Percentiles rank a stretch among this genome's conserved stretches.
Evolutionary conservation across 2,113 vertebrate genomes (phyloP).

Genomic region (Narcine bancroftii): DNA sequence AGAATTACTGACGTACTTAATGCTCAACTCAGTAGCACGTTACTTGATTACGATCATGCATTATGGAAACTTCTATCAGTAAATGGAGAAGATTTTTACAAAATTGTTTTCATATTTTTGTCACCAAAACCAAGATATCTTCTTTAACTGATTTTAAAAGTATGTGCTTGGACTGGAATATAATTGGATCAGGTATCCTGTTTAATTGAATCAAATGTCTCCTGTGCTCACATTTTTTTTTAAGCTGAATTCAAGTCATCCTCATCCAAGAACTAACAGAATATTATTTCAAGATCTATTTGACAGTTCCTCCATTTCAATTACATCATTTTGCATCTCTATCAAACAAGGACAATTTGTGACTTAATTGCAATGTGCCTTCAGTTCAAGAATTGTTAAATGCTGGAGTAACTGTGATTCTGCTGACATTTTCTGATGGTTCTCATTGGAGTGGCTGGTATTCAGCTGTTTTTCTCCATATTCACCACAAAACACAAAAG

Average conservation of each 20-base stretch:
- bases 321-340: not conserved
- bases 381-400: not conserved
- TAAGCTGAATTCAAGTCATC: not conserved
- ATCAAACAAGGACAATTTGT: not conserved
- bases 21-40: too few species aligned
- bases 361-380: not conserved
- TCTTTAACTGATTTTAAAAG: not conserved
- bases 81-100: too few species aligned
- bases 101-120: too few species aligned
- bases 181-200: not conserved
- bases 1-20: too few species aligned
- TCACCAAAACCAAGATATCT: too few species aligned
- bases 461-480: too few species aligned
- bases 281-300: not conserved
- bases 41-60: too few species aligned
- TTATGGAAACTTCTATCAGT: too few species aligned
- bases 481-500: too few species aligned
- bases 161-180: not conserved
- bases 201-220: not conserved
- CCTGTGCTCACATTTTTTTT: not conserved
- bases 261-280: not conserved
- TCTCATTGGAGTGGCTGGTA: too few species aligned
- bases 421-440: too few species aligned
- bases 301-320: not conserved
- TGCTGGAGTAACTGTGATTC: too few species aligned